Conservation (phyloP, 2,113 vertebrate genomes). For the Myrmophylax atrothorax region DNA sequence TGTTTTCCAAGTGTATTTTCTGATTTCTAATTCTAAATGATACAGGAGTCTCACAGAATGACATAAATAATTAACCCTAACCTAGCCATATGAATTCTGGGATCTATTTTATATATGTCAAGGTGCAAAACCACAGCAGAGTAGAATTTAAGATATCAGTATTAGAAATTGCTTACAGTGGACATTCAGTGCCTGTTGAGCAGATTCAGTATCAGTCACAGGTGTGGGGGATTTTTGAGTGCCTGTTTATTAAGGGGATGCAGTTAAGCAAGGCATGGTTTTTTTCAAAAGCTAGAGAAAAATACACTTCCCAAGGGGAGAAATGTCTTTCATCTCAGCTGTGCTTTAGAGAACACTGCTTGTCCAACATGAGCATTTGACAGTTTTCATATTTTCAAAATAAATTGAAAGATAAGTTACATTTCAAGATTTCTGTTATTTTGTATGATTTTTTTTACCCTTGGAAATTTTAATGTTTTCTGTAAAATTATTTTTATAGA, state of each 20-base stretch:
- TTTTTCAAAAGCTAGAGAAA: neutral
- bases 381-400: neutral
- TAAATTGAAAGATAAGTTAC: neutral
- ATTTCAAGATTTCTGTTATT: neutral
- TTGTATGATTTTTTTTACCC: neutral
- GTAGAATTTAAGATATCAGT: neutral
- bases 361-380: neutral
- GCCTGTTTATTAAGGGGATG: neutral
- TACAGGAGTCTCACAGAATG: neutral
- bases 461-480: neutral
- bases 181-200: neutral
- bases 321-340: neutral
- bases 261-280: neutral
- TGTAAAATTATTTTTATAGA: neutral
- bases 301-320: neutral
- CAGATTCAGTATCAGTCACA: neutral
- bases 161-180: neutral
- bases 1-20: neutral
- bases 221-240: neutral
- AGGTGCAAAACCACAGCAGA: neutral
- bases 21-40: neutral
- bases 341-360: neutral
- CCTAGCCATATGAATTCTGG: neutral
- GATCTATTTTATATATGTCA: neutral
- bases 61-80: neutral